Base-by-base conservation (phyloP, 2,888 invertebrate species). In the Drosophila nigritarsus region DNA sequence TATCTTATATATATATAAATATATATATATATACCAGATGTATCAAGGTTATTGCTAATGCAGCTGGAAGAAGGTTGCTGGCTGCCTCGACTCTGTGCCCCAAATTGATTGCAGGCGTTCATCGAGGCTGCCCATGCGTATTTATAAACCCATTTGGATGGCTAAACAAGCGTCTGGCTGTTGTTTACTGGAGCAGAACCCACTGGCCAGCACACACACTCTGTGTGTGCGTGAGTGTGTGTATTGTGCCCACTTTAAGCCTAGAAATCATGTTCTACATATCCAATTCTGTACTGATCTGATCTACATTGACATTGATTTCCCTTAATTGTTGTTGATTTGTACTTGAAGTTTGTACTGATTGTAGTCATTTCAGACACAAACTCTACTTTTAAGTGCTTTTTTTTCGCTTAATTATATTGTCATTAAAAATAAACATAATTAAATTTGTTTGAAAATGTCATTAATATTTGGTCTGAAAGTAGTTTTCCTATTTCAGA, bases 171-270 rank as follows among this genome's bases (percentile, higher is more conserved):
- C 48, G 61, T 53, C 59, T 58, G 63, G 24, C 60, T 49, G 42
- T 58, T 61, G 78, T 32, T 78, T 79, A 79, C 60, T 78, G 78
- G 67, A 79, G 75, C 75, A 63, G 24, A 78, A 79, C 64, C 60
- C 65, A 49, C 42, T 70, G 71, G 77, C 30, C 65, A 45, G 54
- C 36, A 36, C 45, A 30, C 20, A 45, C 45, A 24, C 45, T 15
- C 15, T 24, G 24, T 62, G 15, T n/a, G n/a, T n/a, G 18, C 2
- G 20, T 29, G n/a, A 20, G 13, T 20, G 13, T 51, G 20, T 51
- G n/a, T 13, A 15, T 45, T 45, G 32, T 38, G 51, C 18, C 55
- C 55, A 71, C 63, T 66, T 29, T 24, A 55, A 38, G 40, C 32
- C 27, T 45, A 50, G 38, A 60, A 55, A 51, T 54, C 64, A 40